Evolutionary conservation across 2,888 invertebrate species (phyloP), one percentile per base, ranked within the genome.

Genomic region (Diloba caeruleocephala): DNA sequence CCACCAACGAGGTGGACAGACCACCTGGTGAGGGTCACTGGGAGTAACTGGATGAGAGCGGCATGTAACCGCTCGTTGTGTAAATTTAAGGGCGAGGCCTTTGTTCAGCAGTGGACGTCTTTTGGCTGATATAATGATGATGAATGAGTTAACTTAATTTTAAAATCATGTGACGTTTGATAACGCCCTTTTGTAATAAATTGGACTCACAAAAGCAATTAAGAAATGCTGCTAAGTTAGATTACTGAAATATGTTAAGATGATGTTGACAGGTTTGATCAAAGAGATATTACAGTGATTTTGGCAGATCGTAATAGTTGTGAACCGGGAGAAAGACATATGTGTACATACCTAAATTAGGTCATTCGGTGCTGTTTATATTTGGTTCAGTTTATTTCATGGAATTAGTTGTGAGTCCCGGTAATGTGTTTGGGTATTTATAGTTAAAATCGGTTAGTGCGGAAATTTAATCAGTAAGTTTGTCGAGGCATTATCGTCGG

Each of bases 401-500:
- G 62, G 70, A 76, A 76, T 71, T 68, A 74, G 74, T 74, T 76
- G 44, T 57, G 62, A 76, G 76, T 68, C 44, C 37, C 49, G 48
- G 54, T 37, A 51, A 61, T 63, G 41, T 66, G 66, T 73, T 64
- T 66, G 43, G 50, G 41, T 74, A 70, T 70, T 70, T 77, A 75
- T 71, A 73, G 64, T 66, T 69, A 50, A 69, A 72, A 81, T 80
- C 74, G 76, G 72, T 77, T 80, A 72, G 71, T 61, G 71, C 66
- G 77, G 76, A 78, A 82, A 78, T 80, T 79, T 78, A 82, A 84
- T 84, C 79, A 81, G 75, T 76, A 79, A 84, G 76, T 83, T 82
- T 79, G 73, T 66, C 65, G 65, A 60, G 45, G 69, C 68, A 75
- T 78, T 76, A 78, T 71, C 71, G 70, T 62, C 69, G 66, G 53